These are phyloP conservation scores for Bursaphelenchus mucronatus DNA, from an alignment of 1,140 invertebrate species.

Conservation along the genomic window DNA sequence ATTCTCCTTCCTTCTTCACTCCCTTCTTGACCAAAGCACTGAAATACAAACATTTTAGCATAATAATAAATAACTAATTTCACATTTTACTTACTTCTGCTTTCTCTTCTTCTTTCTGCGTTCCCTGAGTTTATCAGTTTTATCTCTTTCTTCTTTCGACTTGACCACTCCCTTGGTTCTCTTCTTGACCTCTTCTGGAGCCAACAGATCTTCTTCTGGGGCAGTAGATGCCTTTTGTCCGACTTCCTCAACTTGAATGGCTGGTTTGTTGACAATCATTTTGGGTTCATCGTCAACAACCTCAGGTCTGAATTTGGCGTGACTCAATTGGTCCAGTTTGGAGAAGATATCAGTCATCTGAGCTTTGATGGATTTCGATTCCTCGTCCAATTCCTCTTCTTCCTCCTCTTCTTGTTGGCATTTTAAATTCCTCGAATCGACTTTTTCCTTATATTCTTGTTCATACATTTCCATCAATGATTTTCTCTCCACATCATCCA, in stretches of 20 bases:
- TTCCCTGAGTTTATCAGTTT: constrained; percentile 82
- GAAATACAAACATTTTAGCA: too few relatives aligned
- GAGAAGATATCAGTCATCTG: constrained; percentile 75
- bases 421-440: constrained; percentile 76
- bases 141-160: constrained; percentile 74
- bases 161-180: constrained; percentile 75
- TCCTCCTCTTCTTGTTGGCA: constrained; percentile 70
- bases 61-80: constrained; percentile 1
- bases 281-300: constrained; percentile 78
- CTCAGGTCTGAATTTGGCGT: constrained; percentile 90
- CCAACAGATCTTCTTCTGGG: constrained; percentile 78
- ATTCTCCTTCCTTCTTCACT: constrained; percentile 6
- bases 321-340: constrained; percentile 84
- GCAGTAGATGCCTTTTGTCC: constrained; percentile 72
- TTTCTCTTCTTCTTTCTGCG: constrained; percentile 78
- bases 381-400: constrained; percentile 68
- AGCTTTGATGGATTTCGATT: constrained; percentile 71
- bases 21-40: too few relatives aligned
- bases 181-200: constrained; percentile 81
- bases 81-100: constrained; percentile 64
- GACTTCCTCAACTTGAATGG: constrained; percentile 90
- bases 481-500: constrained; percentile 82
- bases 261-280: constrained; percentile 82
- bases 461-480: constrained; percentile 93
- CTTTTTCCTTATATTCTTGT: constrained; percentile 37